These are phyloP conservation scores for Etia nguti DNA, from an alignment of 2,113 vertebrate genomes.

Conservation along the genomic window DNA sequence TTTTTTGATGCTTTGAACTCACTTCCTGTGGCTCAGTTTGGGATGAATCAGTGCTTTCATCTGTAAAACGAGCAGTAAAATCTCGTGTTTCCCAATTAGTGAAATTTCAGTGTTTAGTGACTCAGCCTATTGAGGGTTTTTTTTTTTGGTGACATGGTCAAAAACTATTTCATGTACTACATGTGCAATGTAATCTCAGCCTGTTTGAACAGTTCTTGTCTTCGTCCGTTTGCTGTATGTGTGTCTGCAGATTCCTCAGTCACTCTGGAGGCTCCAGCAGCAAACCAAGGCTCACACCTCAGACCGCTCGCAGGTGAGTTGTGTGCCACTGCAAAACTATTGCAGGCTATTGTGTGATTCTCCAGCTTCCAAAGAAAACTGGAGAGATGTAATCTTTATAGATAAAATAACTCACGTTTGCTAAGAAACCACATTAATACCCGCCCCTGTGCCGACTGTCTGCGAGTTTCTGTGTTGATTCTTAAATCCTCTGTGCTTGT, in stretches of 20 bases:
- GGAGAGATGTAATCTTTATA: not conserved
- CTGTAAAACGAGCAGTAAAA: not conserved
- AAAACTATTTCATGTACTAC: not conserved
- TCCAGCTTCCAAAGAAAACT: not conserved
- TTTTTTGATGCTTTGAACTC: not conserved
- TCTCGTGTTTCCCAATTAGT: not conserved
- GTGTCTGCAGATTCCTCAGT: constrained; percentile 79
- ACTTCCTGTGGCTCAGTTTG: not conserved
- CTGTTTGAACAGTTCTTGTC: not conserved
- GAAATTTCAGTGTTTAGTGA: not conserved
- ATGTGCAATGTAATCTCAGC: not conserved
- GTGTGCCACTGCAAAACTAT: not conserved
- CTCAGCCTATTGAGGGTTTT: rapidly evolving
- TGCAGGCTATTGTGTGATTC: not conserved
- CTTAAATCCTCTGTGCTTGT: not conserved
- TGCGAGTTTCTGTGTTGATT: not conserved
- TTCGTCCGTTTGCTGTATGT: not conserved
- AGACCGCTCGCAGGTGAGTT: constrained; percentile 80
- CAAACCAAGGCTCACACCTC: constrained; percentile 79
- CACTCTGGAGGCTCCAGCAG: constrained; percentile 80
- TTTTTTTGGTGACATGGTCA: not conserved
- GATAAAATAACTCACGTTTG: not conserved
- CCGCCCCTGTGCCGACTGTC: too few relatives aligned
- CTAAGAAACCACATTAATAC: not conserved
- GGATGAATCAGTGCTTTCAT: not conserved